Base-by-base conservation (phyloP, 2,113 vertebrate species). In the Rana temporaria region DNA sequence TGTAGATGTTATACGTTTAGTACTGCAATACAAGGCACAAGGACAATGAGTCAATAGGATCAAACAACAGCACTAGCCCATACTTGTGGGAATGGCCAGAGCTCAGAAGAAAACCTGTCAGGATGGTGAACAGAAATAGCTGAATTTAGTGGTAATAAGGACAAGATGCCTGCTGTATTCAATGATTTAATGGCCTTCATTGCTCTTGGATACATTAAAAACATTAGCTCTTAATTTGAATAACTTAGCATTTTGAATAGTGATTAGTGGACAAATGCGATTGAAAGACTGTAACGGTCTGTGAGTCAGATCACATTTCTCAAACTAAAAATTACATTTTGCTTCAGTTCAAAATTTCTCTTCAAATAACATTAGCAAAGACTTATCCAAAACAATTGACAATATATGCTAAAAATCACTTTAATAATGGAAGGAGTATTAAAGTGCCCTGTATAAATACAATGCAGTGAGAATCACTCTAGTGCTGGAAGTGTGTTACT, bases 91-190 rank as follows among this genome's bases (percentile, higher is more conserved):
- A 83, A 83, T 80, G 53, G 55, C 78, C 78, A 55, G 66, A 80
- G 68, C 67, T 80, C 22, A 62, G 56, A 80, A 80, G 66, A 80
- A 80, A 80, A 48, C 78, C 78, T 80, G 78, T 80, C 78, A 80
- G 56, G 34, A 52, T 80, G 66, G 70, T 80, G 67, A 80, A 80
- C 78, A 70, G 20, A 70, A 80, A 80, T 80, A 70, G 65, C 30
- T 62, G 66, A 80, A 80, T 22, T 42, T 52, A 52, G 66, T 30
- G 52, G 19, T 78, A 67, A 78, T 60, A 80, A 60, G 78, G 62
- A 70, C 42, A 70, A 79, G 48, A 38, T 66, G 56, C 68, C 38
- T 79, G 65, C 30, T 52, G 55, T 80, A 62, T 32, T 68, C n/a
- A 24, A 12, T 55, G 22, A 15, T 20, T 69, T 62, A 68, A 59